Evolutionary conservation across 2,113 vertebrate genomes (phyloP), one percentile per base, ranked within the genome.

Genomic region (Danionella cerebrum): DNA sequence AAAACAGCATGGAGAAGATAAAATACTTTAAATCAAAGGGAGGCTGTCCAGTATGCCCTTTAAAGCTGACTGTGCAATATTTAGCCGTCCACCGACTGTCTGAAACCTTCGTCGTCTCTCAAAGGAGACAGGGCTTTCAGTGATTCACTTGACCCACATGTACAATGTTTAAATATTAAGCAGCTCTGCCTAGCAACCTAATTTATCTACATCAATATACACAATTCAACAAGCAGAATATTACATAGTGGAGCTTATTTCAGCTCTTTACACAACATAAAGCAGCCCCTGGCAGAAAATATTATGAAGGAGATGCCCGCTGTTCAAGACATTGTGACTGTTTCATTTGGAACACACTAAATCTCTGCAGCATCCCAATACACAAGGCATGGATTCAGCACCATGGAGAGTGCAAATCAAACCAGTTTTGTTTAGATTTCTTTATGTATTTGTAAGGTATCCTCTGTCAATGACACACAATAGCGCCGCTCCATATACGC

Each of bases 111-210:
- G n/a, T 58, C 14, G 48, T 73, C 77, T 79, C 78, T 18, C 16
- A 78, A 68, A 75, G 78, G 48, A 0, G 2, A 1, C 10, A 9
- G 67, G 67, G 13, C 14, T 27, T 36, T 42, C 35, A 70, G 67
- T 72, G 58, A 72, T 70, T 72, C 45, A 57, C 54, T 52, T 74
- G 59, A 59, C 74, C 33, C 70, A 45, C 53, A 53, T 71, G 9
- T 29, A 71, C n/a, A n/a, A n/a, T n/a, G 63, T 79, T 87, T 87
- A 85, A 87, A 86, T 88, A 87, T 88, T 84, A 76, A 89, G 74
- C 76, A 76, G 68, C 71, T 86, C 82, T 86, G 80, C 84, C 81
- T 84, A 67, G 86, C 72, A 84, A 85, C 85, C 69, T 76, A 71
- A 74, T 71, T 44, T 11, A 39, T 58, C 53, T 60, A 58, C 67